Evolutionary conservation across 2,797 vertebrate species (phyloP), one percentile per base, ranked within the genome.

Genomic region (Psittacula echo): DNA sequence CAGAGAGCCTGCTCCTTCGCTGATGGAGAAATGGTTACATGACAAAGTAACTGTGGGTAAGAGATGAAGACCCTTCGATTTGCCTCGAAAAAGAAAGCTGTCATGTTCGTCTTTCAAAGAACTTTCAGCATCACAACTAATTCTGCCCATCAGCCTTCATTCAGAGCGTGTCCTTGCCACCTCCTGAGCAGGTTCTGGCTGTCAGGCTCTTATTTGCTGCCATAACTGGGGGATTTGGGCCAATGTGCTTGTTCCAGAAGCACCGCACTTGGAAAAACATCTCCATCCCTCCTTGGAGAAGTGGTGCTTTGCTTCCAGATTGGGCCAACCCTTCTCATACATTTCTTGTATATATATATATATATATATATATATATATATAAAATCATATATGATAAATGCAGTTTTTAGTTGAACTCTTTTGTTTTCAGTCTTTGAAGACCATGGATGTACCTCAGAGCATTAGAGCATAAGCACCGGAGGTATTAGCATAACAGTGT

Each of bases 51-150:
- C 53, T 58, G 42, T 56, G 80, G 62, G 54, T 50, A 81, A 85
- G 87, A 96, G 91, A 90, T 56, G 64, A 51, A 91, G 75, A 82
- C 42, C 42, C 78, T 95, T 95, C 50, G 39, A 54, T 94, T 96
- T 65, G 77, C 71, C 82, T 34, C 22, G 50, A 27, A 72, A 91
- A 88, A 89, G 72, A 45, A 85, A 85, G 53, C 66, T 64, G 78
- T 37, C 72, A 5, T 21, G 58, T 56, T 92, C 29, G 22, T 83
- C 93, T 70, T 87, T 80, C 54, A 65, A n/a, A 87, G 51, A 65
- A 86, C 83, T 86, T 82, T 61, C 45, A 77, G 82, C 37, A 88
- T 21, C 17, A 6, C 44, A 24, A 42, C 67, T 62, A 16, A 65
- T 29, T 54, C 62, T 58, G 84, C 56, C 44, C 45, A 23, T 56